These are phyloP conservation scores for Neomorphus geoffroyi DNA, from an alignment of 2,797 vertebrate genomes.

Conservation along the genomic window DNA sequence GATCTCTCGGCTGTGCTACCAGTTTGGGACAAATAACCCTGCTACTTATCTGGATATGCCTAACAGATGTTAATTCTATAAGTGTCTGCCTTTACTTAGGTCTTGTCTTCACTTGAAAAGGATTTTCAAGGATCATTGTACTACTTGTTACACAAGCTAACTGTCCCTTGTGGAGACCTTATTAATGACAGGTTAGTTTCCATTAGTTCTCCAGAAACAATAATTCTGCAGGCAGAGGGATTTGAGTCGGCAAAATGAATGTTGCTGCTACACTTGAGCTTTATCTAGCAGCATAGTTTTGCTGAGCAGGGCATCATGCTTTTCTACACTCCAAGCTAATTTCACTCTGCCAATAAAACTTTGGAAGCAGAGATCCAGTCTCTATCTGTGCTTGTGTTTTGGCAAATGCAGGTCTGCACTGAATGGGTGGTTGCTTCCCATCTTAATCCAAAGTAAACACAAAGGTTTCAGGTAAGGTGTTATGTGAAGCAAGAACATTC, in stretches of 20 bases:
- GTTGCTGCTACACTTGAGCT: background rate
- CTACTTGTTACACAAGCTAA: background rate
- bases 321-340: background rate
- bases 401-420: background rate
- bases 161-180: background rate
- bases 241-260: background rate
- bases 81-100: background rate
- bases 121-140: background rate
- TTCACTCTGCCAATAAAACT: background rate
- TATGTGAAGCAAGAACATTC: background rate
- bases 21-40: background rate
- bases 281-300: background rate
- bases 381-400: background rate
- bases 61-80: background rate
- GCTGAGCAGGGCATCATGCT: background rate
- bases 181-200: background rate
- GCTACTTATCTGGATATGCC: background rate
- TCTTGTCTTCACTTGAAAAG: constrained; percentile 4
- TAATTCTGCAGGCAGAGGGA: background rate
- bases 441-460: background rate
- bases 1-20: background rate
- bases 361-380: background rate
- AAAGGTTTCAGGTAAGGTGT: background rate
- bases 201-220: background rate
- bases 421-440: background rate